phyloP scores from a whole-genome alignment of 1,140 invertebrate genomes.

The Bacillus rossius region DNA sequence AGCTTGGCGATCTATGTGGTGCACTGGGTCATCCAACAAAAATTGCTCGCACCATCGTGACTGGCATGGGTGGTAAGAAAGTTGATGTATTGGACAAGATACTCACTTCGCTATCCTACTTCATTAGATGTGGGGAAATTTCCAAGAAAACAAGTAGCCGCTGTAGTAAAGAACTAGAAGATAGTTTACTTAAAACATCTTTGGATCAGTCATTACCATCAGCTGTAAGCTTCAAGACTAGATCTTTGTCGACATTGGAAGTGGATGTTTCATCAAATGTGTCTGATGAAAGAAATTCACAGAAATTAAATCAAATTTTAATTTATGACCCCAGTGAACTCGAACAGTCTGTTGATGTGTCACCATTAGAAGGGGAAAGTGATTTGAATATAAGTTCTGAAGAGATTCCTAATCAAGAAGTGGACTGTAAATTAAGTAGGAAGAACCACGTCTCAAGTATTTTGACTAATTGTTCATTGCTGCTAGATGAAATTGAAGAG shows the following conservation, averaged over 20 bases:
- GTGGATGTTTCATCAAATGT: background rate
- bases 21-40: slow-evolving; percentile 70
- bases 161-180: background rate
- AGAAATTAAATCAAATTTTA: too few relatives aligned
- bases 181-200: background rate
- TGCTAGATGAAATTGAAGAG: too few relatives aligned
- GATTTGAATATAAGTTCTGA: too few relatives aligned
- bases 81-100: slow-evolving; percentile 57
- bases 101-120: slow-evolving; percentile 70
- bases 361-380: too few relatives aligned
- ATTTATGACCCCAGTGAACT: too few relatives aligned
- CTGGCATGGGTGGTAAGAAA: slow-evolving; percentile 56
- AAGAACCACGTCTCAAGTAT: too few relatives aligned
- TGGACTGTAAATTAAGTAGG: too few relatives aligned
- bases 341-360: too few relatives aligned
- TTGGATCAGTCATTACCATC: background rate
- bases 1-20: slow-evolving; percentile 77
- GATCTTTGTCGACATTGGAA: background rate
- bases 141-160: slow-evolving; percentile 31
- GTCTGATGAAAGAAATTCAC: too few relatives aligned
- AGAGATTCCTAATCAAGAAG: too few relatives aligned
- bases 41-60: slow-evolving; percentile 70
- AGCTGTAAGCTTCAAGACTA: background rate
- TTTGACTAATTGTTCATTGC: too few relatives aligned
- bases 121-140: slow-evolving; percentile 71